Evolutionary conservation across 1,140 invertebrate genomes (phyloP).

Genomic region (Panagrolaimus sp.): DNA sequence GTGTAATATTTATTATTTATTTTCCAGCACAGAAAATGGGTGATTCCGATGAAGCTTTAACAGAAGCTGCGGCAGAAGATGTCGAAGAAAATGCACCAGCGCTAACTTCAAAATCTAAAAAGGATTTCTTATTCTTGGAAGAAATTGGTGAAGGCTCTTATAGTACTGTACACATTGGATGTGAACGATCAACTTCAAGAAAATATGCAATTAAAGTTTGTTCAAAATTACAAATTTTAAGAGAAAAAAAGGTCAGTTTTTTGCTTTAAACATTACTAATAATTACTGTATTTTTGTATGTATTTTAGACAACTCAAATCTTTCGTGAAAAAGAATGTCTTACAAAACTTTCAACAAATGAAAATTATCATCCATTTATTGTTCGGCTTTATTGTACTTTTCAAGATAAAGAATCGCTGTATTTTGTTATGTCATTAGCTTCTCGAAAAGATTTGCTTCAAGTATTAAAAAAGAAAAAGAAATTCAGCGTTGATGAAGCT

Average conservation of each 20-base stretch:
- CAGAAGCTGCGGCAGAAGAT: neutral
- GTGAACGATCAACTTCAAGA: slow-evolving; percentile 16
- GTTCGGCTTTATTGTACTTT: slow-evolving; percentile 37
- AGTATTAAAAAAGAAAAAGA: slow-evolving; percentile 22
- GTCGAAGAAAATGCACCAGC: neutral
- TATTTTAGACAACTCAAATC: slow-evolving; percentile 34
- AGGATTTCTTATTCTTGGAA: slow-evolving; percentile 31
- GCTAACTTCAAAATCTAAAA: neutral
- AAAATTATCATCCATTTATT: slow-evolving; percentile 34
- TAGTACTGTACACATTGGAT: slow-evolving; percentile 39
- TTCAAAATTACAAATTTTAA: slow-evolving; percentile 31
- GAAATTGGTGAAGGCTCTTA: slow-evolving; percentile 40
- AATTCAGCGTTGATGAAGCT: slow-evolving; percentile 22
- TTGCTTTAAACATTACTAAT: slow-evolving; percentile 9
- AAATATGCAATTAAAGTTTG: slow-evolving; percentile 41
- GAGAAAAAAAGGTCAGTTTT: slow-evolving; percentile 39
- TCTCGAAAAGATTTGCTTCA: slow-evolving; percentile 23
- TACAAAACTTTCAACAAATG: slow-evolving; percentile 27
- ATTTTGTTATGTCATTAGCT: slow-evolving; percentile 38
- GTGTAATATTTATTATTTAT: no score
- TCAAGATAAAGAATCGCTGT: slow-evolving; percentile 37
- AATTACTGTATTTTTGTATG: neutral
- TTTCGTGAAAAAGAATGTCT: slow-evolving; percentile 37
- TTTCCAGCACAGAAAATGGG: no score
- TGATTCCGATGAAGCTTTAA: no score